Percentiles rank a stretch among this genome's conserved stretches.
Conservation (phyloP, 2,797 vertebrate species). For the Peromyscus melanophrys region DNA sequence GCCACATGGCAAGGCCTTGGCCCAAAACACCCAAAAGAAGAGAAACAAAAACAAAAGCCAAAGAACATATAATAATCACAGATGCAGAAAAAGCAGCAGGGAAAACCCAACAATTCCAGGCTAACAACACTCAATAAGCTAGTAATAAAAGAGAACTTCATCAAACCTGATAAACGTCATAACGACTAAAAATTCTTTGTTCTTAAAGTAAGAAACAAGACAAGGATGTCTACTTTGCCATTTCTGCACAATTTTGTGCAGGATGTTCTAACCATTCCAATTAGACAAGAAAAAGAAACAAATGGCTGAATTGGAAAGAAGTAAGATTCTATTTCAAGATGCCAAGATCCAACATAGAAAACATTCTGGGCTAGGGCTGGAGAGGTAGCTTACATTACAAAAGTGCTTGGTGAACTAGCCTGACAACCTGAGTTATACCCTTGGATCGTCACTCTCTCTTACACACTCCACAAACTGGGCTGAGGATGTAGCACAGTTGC, state of each 20-base stretch:
- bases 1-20: background rate
- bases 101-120: background rate
- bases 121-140: background rate
- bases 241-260: background rate
- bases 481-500: background rate
- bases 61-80: background rate
- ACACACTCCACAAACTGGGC: background rate
- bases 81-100: background rate
- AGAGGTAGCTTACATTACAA: background rate
- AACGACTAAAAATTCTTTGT: background rate
- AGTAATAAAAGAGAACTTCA: background rate
- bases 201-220: slow-evolving; percentile 10
- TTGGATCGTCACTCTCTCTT: background rate
- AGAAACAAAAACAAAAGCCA: background rate
- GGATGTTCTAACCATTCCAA: background rate
- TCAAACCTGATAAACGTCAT: background rate
- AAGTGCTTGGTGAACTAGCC: background rate
- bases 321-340: background rate
- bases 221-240: background rate
- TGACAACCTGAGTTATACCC: background rate
- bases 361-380: background rate
- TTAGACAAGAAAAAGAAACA: background rate
- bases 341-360: background rate
- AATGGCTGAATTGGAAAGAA: background rate
- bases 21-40: background rate